phyloP scores from a whole-genome alignment of 2,888 invertebrate genomes.

The Pandemis cinnamomeana region DNA sequence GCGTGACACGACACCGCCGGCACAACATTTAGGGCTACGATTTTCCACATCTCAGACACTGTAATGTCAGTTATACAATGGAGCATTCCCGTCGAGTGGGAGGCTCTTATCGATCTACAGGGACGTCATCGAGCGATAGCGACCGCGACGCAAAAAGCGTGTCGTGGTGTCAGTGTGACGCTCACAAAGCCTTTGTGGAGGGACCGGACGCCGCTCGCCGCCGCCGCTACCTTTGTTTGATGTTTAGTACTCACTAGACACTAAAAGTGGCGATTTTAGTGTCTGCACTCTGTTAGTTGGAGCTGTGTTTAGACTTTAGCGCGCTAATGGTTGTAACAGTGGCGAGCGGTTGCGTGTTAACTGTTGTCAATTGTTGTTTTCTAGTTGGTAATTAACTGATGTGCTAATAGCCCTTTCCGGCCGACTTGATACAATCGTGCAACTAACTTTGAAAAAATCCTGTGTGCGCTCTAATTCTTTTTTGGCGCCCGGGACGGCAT shows the following conservation, averaged over 20 bases:
- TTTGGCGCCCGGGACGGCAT: too few relatives aligned
- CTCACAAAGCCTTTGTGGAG: slow-evolving; percentile 80
- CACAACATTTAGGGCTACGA: slow-evolving; percentile 71
- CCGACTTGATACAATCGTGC: too few relatives aligned
- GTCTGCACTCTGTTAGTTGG: slow-evolving; percentile 60
- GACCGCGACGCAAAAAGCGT: slow-evolving; percentile 82
- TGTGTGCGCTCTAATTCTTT: too few relatives aligned
- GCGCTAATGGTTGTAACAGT: slow-evolving; percentile 51
- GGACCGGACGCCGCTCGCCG: slow-evolving; percentile 79
- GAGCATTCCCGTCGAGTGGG: slow-evolving; percentile 79
- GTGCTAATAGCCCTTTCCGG: too few relatives aligned
- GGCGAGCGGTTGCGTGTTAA: slow-evolving; percentile 27
- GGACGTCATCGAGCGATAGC: slow-evolving; percentile 83
- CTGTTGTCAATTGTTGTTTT: slow-evolving; percentile 23
- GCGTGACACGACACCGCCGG: slow-evolving; percentile 45
- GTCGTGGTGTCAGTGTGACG: slow-evolving; percentile 71
- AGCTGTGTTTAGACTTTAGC: slow-evolving; percentile 52
- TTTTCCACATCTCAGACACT: slow-evolving; percentile 81
- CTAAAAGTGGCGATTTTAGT: slow-evolving; percentile 79
- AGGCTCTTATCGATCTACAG: slow-evolving; percentile 83
- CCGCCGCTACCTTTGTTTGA: slow-evolving; percentile 77
- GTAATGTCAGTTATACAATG: slow-evolving; percentile 81
- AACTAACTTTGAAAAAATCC: too few relatives aligned
- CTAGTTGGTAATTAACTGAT: slow-evolving; percentile 23
- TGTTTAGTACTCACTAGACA: slow-evolving; percentile 74